phyloP scores from a whole-genome alignment of 2,113 vertebrate species.

The Dryoscopus gambensis region DNA sequence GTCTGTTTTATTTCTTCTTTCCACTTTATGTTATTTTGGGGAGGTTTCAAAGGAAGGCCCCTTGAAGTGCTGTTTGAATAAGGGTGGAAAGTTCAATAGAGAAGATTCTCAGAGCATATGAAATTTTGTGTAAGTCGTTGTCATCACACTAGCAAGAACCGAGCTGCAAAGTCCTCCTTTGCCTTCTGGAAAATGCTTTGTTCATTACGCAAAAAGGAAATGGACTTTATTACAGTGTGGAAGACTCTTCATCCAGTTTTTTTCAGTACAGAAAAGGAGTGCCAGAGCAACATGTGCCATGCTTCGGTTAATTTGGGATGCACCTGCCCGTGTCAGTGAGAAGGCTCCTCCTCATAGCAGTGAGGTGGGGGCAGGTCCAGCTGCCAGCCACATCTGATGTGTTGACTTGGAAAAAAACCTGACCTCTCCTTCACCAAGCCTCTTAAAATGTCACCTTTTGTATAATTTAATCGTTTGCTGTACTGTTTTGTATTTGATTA shows the following conservation, averaged over 20 bases:
- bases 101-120: not conserved
- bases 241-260: not conserved
- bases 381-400: not conserved
- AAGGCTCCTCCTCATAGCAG: not conserved
- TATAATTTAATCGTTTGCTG: not conserved
- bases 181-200: not conserved
- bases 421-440: not conserved
- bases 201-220: not conserved
- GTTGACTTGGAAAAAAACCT: not conserved
- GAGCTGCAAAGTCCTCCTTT: not conserved
- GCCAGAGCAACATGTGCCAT: not conserved
- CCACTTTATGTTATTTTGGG: not conserved
- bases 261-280: not conserved
- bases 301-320: not conserved
- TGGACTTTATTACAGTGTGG: not conserved
- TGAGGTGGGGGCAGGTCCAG: not conserved
- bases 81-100: not conserved
- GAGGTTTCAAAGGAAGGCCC: not conserved
- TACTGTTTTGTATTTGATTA: slow-evolving; percentile 7
- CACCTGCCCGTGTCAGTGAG: accelerated
- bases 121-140: not conserved
- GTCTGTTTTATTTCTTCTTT: slow-evolving; percentile 26
- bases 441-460: not conserved
- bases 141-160: not conserved
- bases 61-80: not conserved